Base-by-base conservation (phyloP, 2,888 invertebrate species). In the Exocentrus adspersus region DNA sequence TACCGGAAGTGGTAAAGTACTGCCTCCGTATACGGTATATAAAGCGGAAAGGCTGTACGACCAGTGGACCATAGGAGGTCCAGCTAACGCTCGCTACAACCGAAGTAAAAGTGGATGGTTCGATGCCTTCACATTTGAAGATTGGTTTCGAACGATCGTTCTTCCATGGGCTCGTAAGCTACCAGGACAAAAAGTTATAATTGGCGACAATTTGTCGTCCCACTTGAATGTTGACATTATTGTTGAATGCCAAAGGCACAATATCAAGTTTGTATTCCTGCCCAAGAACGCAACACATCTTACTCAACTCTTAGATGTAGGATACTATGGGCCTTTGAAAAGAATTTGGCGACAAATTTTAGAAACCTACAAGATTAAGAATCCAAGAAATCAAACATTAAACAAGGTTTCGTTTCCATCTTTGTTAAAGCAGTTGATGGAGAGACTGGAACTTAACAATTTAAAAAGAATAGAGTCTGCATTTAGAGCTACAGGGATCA, bases 31-130 rank as follows among this genome's bases (percentile, higher is more conserved):
- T 65, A 73, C 77, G 10, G 74, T 75, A 7, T 78, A 76, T 59
- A 79, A 79, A 66, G 65, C 74, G 5, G 68, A 71, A 64, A 37
- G 71, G 17, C 20, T 80, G 7, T 76, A 72, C 69, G 63, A 73
- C 24, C 62, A 68, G 12, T 80, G 79, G 79, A 72, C 69, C 10
- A 62, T 68, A 57, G 75, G 76, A 16, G 80, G 80, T 9, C 78
- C 77, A 14, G 42, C 19, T 17, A 42, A 69, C 53, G 42, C 67
- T 56, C 20, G 75, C 6, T 80, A 78, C 64, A 78, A 76, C 61
- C 54, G 75, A 7, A 69, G 69, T 1, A 72, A 72, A 60, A 72
- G 69, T 17, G 79, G 74, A 24, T 72, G 71, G 71, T 72, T 74
- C 56, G 71, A 74, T 54, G 45, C 58, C 16, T 48, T 43, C n/a